A percentile compares a stretch with the other conserved stretches of the same genome.
Conservation (phyloP, 23 tunicate genomes). For the Diplosoma virens region DNA sequence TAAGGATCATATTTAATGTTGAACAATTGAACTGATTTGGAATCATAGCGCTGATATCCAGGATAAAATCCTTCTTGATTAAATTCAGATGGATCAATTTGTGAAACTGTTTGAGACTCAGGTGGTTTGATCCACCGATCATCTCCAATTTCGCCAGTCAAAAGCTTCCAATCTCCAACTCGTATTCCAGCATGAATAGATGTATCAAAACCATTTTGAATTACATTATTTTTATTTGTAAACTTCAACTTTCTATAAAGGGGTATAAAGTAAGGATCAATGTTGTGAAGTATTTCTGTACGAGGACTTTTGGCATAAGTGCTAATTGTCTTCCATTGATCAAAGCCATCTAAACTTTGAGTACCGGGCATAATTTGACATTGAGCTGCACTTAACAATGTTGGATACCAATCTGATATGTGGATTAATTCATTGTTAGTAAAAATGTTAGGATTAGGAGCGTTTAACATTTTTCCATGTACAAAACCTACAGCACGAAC, state of each 20-base stretch:
- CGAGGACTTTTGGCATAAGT: conserved; percentile 35
- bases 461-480: conserved; percentile 64
- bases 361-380: conserved; percentile 63
- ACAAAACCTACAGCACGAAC: conserved; percentile 85
- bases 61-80: conserved; percentile 11
- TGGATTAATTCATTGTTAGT: conserved; percentile 61
- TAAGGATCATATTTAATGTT: conserved; percentile 75
- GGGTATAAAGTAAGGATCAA: conserved; percentile 53
- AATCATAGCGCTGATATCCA: not conserved
- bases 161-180: conserved; percentile 76
- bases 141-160: conserved; percentile 84
- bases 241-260: conserved; percentile 2
- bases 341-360: conserved; percentile 72
- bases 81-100: not conserved
- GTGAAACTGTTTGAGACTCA: conserved; percentile 30
- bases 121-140: conserved; percentile 73
- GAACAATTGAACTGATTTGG: conserved; percentile 49
- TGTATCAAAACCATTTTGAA: conserved; percentile 44
- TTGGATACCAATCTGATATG: conserved; percentile 94
- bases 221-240: not conserved
- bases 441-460: conserved; percentile 32
- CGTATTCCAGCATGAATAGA: conserved; percentile 78
- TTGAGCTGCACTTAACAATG: conserved; percentile 52
- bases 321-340: conserved; percentile 71
- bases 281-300: conserved; percentile 68